Evolutionary conservation across 2,797 vertebrate species (phyloP).

Genomic region (Poeciliopsis turneri): DNA sequence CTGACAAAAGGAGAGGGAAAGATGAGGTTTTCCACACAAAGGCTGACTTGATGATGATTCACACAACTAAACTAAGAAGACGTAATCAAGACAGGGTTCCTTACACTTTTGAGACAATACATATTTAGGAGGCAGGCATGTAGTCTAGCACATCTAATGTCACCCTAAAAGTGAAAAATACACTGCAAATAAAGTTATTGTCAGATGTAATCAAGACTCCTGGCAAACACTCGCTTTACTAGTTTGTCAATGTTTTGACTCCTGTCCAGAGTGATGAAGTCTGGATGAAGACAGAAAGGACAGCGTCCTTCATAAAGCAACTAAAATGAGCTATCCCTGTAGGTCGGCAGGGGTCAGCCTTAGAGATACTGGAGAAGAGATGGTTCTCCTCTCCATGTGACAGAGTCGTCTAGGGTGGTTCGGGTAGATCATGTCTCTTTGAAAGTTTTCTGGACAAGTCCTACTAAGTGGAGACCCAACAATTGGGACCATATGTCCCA

Average conservation of each 20-base stretch:
- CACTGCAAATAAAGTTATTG: not conserved
- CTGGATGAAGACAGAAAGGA: not conserved
- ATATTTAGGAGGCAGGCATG: too few species aligned
- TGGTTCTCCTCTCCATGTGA: not conserved
- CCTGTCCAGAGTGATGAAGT: not conserved
- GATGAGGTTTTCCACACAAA: not conserved
- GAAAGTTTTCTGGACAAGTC: not conserved
- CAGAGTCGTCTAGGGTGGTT: not conserved
- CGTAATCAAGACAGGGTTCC: too few species aligned
- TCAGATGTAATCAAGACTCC: not conserved
- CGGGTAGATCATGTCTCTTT: not conserved
- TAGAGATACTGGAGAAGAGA: not conserved
- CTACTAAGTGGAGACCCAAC: not conserved
- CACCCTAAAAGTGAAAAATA: not conserved
- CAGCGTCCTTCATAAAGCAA: not conserved
- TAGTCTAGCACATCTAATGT: not conserved
- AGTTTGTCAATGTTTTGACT: slow-evolving; percentile 15
- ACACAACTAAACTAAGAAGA: not conserved
- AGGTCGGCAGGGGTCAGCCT: not conserved
- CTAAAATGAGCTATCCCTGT: not conserved
- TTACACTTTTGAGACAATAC: not conserved
- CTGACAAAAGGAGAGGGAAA: slow-evolving; percentile 13
- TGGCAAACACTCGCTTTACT: not conserved
- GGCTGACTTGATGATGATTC: not conserved
- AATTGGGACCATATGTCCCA: not conserved